Conservation (phyloP, 64 coral and sea anemone species). For the Anthopleura sola region DNA sequence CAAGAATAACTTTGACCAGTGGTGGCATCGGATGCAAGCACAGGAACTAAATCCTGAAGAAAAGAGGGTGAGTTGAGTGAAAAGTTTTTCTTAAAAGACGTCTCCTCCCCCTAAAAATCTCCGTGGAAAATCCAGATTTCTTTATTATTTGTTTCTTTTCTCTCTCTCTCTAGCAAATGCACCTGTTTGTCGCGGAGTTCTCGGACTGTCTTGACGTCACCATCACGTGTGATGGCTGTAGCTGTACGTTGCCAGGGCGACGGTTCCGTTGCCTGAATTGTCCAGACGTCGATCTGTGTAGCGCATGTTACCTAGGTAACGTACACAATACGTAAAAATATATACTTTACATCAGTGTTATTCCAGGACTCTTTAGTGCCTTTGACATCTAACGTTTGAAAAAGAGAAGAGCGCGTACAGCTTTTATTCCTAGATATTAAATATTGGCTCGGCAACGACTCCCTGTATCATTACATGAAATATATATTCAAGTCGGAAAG, state of each 20-base stretch:
- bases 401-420: too few species aligned
- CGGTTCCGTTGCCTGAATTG: constrained; percentile 87
- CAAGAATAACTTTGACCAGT: constrained; percentile 62
- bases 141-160: neutral
- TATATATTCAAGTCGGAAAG: too few species aligned
- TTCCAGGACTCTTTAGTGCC: neutral
- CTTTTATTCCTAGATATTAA: too few species aligned
- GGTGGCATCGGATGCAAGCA: constrained; percentile 58
- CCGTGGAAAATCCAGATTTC: neutral
- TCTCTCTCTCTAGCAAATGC: constrained; percentile 62
- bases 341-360: neutral
- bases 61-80: constrained; percentile 50
- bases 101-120: neutral
- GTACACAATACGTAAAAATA: neutral
- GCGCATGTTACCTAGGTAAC: constrained; percentile 75
- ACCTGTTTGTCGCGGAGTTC: constrained; percentile 88
- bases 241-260: constrained; percentile 54
- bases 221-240: constrained; percentile 96
- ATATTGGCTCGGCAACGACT: too few species aligned
- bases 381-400: too few species aligned
- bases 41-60: constrained; percentile 53
- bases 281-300: constrained; percentile 88
- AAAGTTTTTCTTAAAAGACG: neutral
- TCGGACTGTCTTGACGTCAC: constrained; percentile 83
- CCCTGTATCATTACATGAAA: too few species aligned